Conservation (phyloP, 2,113 vertebrate species). For the Myrmecophaga tridactyla region DNA sequence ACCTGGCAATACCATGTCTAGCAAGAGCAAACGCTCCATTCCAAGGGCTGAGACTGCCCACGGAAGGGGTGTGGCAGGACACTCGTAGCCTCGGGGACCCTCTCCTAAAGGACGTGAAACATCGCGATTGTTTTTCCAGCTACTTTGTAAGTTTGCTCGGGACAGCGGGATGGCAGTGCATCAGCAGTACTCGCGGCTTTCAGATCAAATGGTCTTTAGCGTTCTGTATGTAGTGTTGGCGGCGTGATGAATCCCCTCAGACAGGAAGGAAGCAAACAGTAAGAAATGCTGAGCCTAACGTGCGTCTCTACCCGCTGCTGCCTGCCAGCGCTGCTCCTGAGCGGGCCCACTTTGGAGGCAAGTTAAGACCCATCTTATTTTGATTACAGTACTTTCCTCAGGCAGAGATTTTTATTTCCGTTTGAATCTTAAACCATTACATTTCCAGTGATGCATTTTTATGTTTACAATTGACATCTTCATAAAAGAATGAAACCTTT, state of each 20-base stretch:
- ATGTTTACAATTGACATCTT: conserved; percentile 88
- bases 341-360: conserved; percentile 62
- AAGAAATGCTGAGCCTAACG: neutral
- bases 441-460: conserved; percentile 86
- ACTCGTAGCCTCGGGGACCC: neutral
- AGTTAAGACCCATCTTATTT: conserved; percentile 78
- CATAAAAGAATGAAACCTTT: conserved; percentile 83
- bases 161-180: neutral
- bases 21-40: neutral
- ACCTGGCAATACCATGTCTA: rapidly evolving
- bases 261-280: too few relatives aligned
- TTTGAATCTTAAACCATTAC: conserved; percentile 84
- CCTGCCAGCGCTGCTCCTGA: conserved; percentile 57
- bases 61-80: neutral
- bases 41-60: neutral
- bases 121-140: neutral
- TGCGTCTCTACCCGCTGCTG: conserved; percentile 53
- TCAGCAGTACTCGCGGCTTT: neutral
- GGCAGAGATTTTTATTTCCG: conserved; percentile 86
- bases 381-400: conserved; percentile 82
- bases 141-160: conserved; percentile 64
- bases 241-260: neutral
- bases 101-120: conserved; percentile 7
- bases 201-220: neutral
- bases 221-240: neutral